Evolutionary conservation across 2,888 invertebrate species (phyloP).

Genomic region (Cataglyphis livida): DNA sequence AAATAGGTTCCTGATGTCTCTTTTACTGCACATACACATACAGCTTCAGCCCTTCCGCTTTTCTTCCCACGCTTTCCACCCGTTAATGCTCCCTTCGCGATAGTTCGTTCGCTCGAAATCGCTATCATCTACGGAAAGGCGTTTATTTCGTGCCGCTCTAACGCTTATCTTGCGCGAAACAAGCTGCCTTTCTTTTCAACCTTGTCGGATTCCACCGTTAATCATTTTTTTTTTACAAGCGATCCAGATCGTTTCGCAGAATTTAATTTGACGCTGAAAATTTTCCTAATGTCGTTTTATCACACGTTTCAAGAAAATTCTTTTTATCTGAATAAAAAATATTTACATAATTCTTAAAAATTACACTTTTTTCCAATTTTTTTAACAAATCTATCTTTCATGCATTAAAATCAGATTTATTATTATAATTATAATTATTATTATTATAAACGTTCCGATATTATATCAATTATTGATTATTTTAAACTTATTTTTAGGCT

Average conservation of each 20-base stretch:
- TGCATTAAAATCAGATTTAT: not conserved
- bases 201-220: slow-evolving; percentile 33
- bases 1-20: slow-evolving; percentile 46
- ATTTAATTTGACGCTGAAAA: slow-evolving; percentile 39
- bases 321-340: not conserved
- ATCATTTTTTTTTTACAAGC: slow-evolving; percentile 30
- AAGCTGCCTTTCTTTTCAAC: slow-evolving; percentile 46
- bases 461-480: slow-evolving; percentile 18
- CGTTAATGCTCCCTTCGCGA: slow-evolving; percentile 47
- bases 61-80: slow-evolving; percentile 50
- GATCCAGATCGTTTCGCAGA: slow-evolving; percentile 26
- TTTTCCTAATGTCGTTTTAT: slow-evolving; percentile 2
- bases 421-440: no score
- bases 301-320: not conserved
- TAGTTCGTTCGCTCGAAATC: slow-evolving; percentile 52
- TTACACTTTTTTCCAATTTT: not conserved
- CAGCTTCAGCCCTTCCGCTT: slow-evolving; percentile 36
- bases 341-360: not conserved
- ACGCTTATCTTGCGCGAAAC: slow-evolving; percentile 52
- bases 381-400: not conserved
- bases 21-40: slow-evolving; percentile 35
- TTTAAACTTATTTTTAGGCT: not conserved
- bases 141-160: slow-evolving; percentile 51
- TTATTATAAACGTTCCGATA: not conserved
- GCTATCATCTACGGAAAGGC: slow-evolving; percentile 56